Evolutionary conservation across 2,888 invertebrate species (phyloP).

Genomic region (Smittia aterrima): DNA sequence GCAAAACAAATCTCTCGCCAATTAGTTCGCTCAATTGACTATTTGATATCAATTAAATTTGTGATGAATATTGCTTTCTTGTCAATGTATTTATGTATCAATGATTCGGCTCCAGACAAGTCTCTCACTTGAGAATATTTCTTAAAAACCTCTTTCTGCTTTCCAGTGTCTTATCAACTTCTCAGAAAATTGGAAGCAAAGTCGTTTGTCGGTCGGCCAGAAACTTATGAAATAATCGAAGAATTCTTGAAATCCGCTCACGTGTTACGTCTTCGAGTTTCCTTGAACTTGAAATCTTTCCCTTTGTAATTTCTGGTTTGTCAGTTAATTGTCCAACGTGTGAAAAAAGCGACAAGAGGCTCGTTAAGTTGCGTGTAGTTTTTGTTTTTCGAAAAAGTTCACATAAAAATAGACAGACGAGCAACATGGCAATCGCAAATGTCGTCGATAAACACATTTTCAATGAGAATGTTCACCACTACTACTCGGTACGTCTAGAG

Average conservation of each 20-base stretch:
- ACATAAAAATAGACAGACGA: background rate
- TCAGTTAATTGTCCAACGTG: background rate
- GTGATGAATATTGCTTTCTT: too few species aligned
- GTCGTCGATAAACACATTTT: constrained; percentile 24
- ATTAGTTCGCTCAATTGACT: background rate
- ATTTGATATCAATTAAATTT: background rate
- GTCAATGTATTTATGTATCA: too few species aligned
- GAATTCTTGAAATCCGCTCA: too few species aligned
- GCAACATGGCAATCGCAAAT: background rate
- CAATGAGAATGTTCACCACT: constrained; percentile 6
- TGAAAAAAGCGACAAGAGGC: background rate
- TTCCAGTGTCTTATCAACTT: background rate
- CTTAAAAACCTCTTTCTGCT: too few species aligned
- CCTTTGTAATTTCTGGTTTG: background rate
- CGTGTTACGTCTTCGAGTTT: background rate
- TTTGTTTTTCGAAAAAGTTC: background rate
- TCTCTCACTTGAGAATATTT: too few species aligned
- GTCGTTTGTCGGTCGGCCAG: background rate
- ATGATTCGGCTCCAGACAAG: too few species aligned
- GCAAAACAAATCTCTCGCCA: background rate
- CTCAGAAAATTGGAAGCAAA: background rate
- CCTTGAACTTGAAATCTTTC: background rate
- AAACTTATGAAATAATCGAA: background rate
- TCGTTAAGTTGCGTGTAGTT: background rate
- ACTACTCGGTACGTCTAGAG: constrained; percentile 22